Evolutionary conservation across 2,797 vertebrate species (phyloP).

Genomic region (Darevskia mixta): DNA sequence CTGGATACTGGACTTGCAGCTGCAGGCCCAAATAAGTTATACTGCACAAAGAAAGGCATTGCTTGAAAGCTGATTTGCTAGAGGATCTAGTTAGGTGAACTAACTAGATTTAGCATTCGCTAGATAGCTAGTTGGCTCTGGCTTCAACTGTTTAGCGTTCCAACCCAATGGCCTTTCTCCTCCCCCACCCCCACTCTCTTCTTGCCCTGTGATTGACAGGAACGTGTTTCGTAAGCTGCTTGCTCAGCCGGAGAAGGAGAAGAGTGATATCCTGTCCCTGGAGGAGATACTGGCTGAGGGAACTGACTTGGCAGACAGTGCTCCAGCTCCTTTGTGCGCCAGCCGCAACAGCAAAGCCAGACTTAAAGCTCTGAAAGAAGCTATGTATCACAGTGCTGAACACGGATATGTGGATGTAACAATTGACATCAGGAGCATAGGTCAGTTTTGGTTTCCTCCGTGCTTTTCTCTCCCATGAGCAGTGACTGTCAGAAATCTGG

Average conservation of each 20-base stretch:
- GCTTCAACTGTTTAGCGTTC: constrained; percentile 64
- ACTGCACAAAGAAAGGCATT: constrained; percentile 33
- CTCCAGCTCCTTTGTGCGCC: constrained; percentile 86
- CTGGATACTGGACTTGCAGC: constrained; percentile 14
- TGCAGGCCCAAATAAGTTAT: background rate
- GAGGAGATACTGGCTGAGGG: constrained; percentile 98
- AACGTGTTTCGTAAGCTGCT: constrained; percentile 97
- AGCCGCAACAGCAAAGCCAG: constrained; percentile 93
- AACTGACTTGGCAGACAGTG: constrained; percentile 86
- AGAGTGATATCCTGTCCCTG: constrained; percentile 94
- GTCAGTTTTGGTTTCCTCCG: constrained; percentile 77
- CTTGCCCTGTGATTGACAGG: constrained; percentile 79
- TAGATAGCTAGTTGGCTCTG: constrained; percentile 61
- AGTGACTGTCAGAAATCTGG: accelerated
- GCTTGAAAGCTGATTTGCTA: constrained; percentile 70
- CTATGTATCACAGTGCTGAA: constrained; percentile 97
- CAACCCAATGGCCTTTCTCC: constrained; percentile 67
- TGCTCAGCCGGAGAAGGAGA: constrained; percentile 93
- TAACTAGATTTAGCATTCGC: constrained; percentile 63
- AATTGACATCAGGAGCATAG: constrained; percentile 95
- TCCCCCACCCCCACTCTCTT: constrained; percentile 60
- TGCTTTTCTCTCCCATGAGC: accelerated
- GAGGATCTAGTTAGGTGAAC: constrained; percentile 53
- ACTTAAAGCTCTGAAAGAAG: constrained; percentile 94
- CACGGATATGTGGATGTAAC: constrained; percentile 97